A percentile compares a stretch with the other conserved stretches of the same genome.
These are phyloP conservation scores for Timema cristinae DNA, from an alignment of 2,888 invertebrate species.

Conservation along the genomic window DNA sequence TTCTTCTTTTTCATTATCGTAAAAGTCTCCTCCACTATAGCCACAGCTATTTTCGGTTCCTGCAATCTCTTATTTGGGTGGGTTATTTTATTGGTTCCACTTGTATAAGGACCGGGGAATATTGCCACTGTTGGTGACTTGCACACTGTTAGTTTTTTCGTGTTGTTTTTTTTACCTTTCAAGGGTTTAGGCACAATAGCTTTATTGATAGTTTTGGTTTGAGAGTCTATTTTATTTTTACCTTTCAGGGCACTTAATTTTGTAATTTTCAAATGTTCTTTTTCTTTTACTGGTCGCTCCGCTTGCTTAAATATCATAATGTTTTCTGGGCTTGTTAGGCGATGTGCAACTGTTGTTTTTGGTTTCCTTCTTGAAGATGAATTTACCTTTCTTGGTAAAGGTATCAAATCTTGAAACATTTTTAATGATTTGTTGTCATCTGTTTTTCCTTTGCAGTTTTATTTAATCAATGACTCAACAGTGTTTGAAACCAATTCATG, in stretches of 20 bases:
- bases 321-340: constrained; percentile 5
- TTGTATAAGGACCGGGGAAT: not conserved
- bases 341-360: constrained; percentile 10
- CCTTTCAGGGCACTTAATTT: not conserved
- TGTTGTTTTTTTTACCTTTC: not conserved
- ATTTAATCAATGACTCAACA: not conserved
- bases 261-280: constrained; percentile 6
- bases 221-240: not conserved
- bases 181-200: not conserved
- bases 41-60: not conserved
- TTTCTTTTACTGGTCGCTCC: not conserved
- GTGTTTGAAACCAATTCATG: not conserved
- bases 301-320: constrained; percentile 7
- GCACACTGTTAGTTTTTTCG: not conserved
- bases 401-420: constrained; percentile 7
- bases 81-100: not conserved
- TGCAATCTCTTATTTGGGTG: not conserved
- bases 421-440: not conserved
- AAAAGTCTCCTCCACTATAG: not conserved
- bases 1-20: not conserved
- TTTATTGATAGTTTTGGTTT: not conserved
- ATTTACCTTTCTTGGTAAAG: constrained; percentile 13
- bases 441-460: constrained; percentile 4
- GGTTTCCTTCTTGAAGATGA: not conserved
- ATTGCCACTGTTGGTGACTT: not conserved